A percentile compares a stretch with the other conserved stretches of the same genome.
phyloP scores from a whole-genome alignment of 2,797 vertebrate genomes.

The Propithecus deckenii region DNA sequence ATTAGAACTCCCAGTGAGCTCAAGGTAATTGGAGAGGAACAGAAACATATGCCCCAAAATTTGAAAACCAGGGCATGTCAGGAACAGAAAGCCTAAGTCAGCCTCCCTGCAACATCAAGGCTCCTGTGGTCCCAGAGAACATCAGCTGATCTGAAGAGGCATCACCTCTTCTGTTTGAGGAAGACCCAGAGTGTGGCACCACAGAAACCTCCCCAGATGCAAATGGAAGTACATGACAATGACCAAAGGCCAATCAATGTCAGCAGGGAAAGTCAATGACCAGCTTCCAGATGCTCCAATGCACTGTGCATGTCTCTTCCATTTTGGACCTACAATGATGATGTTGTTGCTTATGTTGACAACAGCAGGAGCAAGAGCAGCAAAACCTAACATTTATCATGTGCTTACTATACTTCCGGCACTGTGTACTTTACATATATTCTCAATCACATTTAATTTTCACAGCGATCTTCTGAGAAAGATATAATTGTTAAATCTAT shows the following conservation, averaged over 20 bases:
- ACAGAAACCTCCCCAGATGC: background rate
- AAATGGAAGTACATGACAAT: background rate
- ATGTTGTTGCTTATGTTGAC: background rate
- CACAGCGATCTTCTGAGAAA: background rate
- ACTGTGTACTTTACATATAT: background rate
- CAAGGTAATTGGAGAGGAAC: background rate
- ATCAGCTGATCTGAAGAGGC: background rate
- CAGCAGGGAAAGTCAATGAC: background rate
- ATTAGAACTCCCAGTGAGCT: background rate
- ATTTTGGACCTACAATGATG: background rate
- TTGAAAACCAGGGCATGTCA: background rate
- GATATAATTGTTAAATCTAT: background rate
- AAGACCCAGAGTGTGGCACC: background rate
- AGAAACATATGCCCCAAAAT: background rate
- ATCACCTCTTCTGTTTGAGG: background rate
- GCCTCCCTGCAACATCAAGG: background rate
- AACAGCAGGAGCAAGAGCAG: background rate
- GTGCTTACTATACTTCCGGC: background rate
- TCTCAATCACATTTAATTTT: background rate
- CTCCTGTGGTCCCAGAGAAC: background rate
- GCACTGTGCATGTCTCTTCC: background rate
- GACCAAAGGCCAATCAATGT: background rate
- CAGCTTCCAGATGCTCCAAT: background rate
- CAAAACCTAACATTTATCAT: background rate
- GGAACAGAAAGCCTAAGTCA: background rate